Conservation (phyloP, 2,113 vertebrate genomes). For the Martes martes region DNA sequence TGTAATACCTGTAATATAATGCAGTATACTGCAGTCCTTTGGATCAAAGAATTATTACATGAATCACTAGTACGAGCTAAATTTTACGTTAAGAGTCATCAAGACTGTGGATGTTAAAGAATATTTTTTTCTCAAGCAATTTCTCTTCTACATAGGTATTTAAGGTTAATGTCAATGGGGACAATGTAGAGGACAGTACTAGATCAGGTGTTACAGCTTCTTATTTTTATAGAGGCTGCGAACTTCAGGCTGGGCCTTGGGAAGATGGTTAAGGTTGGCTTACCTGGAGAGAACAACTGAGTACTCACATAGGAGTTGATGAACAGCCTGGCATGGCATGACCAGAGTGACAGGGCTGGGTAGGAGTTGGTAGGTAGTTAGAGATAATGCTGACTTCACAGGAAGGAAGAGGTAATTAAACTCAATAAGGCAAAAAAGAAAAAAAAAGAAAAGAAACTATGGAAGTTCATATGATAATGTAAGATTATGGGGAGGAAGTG, state of each 20-base stretch:
- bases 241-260: background rate
- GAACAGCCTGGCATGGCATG: background rate
- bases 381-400: background rate
- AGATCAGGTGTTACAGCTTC: background rate
- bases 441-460: background rate
- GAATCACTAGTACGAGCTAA: background rate
- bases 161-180: background rate
- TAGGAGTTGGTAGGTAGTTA: background rate
- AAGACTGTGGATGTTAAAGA: background rate
- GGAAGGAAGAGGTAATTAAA: background rate
- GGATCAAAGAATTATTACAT: background rate
- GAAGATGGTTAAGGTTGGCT: background rate
- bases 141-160: background rate
- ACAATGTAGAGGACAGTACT: background rate
- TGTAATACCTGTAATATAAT: background rate
- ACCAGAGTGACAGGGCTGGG: background rate
- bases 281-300: background rate
- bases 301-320: background rate
- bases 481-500: background rate
- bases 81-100: background rate
- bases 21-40: background rate
- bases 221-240: background rate
- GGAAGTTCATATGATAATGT: background rate
- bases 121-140: background rate
- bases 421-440: background rate